Evolutionary conservation across 2,888 invertebrate species (phyloP).

Genomic region (Cotesia congregata): DNA sequence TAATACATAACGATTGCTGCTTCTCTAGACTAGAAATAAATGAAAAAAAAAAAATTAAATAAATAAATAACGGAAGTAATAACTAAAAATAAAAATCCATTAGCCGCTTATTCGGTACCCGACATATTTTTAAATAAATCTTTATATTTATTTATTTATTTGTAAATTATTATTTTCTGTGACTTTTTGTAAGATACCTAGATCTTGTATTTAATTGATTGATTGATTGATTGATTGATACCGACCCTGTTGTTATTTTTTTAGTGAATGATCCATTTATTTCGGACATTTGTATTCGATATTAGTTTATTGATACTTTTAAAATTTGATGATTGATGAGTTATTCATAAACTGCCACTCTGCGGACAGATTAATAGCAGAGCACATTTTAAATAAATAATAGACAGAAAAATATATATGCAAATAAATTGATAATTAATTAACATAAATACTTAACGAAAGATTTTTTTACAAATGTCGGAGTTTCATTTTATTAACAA

Average conservation of each 20-base stretch:
- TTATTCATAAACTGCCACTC: conserved; percentile 47
- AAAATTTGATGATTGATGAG: background rate
- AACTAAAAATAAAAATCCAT: conserved; percentile 45
- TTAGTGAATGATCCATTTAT: too few species aligned
- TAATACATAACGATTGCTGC: conserved; percentile 29
- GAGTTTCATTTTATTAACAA: conserved; percentile 33
- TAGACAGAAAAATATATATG: conserved; percentile 24
- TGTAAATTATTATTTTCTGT: conserved; percentile 44
- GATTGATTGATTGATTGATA: too few species aligned
- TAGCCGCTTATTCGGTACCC: conserved; percentile 59
- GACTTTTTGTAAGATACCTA: conserved; percentile 48
- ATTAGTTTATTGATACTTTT: background rate
- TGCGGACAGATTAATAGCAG: conserved; percentile 36
- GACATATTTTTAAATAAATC: conserved; percentile 55
- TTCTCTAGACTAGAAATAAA: conserved; percentile 26
- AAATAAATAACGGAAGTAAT: conserved; percentile 15
- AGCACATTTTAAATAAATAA: conserved; percentile 25
- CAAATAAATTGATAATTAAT: conserved; percentile 17
- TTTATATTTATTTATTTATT: conserved; percentile 38
- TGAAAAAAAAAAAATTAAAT: conserved; percentile 6
- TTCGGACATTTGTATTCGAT: background rate
- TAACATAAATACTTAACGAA: conserved; percentile 16
- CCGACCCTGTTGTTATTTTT: too few species aligned
- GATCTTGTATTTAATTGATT: conserved; percentile 17
- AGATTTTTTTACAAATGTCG: conserved; percentile 24